These are phyloP conservation scores for Stegostoma tigrinum DNA, from an alignment of 2,113 vertebrate genomes.

Conservation along the genomic window DNA sequence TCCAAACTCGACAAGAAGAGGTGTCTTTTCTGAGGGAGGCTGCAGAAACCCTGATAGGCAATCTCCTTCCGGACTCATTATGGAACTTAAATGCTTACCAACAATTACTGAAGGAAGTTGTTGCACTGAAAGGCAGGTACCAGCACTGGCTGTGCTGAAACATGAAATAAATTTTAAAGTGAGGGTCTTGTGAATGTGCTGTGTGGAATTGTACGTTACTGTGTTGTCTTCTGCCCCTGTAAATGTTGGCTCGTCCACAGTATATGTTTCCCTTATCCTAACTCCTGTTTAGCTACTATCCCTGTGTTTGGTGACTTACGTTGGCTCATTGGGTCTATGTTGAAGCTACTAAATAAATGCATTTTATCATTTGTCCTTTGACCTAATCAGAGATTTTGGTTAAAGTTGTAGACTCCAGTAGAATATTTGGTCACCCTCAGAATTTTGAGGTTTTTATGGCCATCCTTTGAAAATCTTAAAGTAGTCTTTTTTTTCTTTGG, in stretches of 20 bases:
- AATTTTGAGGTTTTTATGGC: neutral
- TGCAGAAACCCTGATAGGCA: slow-evolving; percentile 54
- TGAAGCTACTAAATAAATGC: neutral
- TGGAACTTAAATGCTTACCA: slow-evolving; percentile 51
- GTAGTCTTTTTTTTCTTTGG: neutral
- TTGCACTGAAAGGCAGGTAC: slow-evolving; percentile 59
- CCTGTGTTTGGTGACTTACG: neutral
- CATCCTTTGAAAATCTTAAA: neutral
- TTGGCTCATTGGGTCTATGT: neutral
- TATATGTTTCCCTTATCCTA: neutral
- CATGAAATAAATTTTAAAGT: neutral
- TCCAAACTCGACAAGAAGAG: slow-evolving; percentile 53
- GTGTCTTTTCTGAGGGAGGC: slow-evolving; percentile 52
- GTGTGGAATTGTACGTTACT: neutral
- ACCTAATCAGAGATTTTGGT: neutral
- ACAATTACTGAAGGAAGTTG: slow-evolving; percentile 59
- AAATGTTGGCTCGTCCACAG: neutral
- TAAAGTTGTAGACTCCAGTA: neutral
- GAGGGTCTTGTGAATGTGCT: neutral
- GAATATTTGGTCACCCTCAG: neutral
- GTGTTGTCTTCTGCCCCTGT: neutral
- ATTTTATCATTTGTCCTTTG: neutral
- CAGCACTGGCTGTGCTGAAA: neutral
- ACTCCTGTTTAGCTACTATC: neutral
- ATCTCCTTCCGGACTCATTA: slow-evolving; percentile 54